Evolutionary conservation across 2,888 invertebrate genomes (phyloP), one percentile per base, ranked within the genome.

Genomic region (Plebejus argus): DNA sequence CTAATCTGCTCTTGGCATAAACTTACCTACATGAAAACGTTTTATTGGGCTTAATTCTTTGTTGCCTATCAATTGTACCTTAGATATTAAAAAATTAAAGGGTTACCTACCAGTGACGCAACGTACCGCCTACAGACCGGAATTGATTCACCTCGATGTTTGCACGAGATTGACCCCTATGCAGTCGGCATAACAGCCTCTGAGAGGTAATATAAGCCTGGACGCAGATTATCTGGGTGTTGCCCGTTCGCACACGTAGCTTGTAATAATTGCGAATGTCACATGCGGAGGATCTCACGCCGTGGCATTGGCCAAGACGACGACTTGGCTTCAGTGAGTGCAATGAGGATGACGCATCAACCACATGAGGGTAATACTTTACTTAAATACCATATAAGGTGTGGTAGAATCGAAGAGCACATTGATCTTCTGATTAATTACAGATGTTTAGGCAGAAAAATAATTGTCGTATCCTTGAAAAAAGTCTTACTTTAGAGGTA

Each of bases 241-340:
- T 39, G 12, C 35, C 3, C 15, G 28, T 77, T 76, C 33, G 72
- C 78, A 70, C 80, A 80, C 53, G 79, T 79, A 77, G 76, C 76
- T 74, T 70, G 78, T 79, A 81, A 78, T 79, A 81, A 78, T 81
- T 79, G 80, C 79, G 76, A 80, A 78, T 79, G 80, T 77, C 81
- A 81, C 56, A 78, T 81, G 81, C 61, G 18, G n/a, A 76, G 71
- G 45, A 77, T 81, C 81, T 70, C 81, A 81, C 81, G 81, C 58
- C 70, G 49, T 77, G 78, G 56, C 80, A 79, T 79, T 79, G 79
- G 53, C 74, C 74, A 28, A 74, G 49, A 45, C 20, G 4, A 23
- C 45, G 72, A 53, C 49, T 49, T 74, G 49, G 74, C 74, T 74
- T 74, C 74, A 74, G 74, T 74, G 74, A 53, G 74, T 74, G 74